phyloP scores from a whole-genome alignment of 2,113 vertebrate genomes.

The Sebastes fasciatus region DNA sequence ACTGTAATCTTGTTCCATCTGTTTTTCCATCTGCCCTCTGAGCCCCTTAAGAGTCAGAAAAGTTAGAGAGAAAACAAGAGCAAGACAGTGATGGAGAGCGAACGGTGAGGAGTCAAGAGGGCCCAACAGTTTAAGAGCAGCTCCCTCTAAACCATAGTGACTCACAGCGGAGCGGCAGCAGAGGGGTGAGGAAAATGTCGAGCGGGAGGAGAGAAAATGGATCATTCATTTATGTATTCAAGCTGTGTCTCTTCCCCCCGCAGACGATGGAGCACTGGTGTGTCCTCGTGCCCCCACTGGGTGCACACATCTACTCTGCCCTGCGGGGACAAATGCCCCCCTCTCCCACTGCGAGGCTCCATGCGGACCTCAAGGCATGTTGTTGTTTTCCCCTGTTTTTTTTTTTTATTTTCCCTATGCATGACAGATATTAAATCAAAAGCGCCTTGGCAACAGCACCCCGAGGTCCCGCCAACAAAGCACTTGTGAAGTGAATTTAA shows the following conservation, averaged over 20 bases:
- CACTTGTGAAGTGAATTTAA: constrained; percentile 72
- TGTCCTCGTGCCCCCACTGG: constrained; percentile 65
- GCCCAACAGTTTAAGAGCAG: constrained; percentile 33
- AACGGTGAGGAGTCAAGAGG: constrained; percentile 41
- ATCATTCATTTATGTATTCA: constrained; percentile 73
- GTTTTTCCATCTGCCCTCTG: constrained; percentile 45
- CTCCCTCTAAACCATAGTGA: constrained; percentile 40
- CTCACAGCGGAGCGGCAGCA: constrained; percentile 36
- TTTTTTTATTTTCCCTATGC: constrained; percentile 34
- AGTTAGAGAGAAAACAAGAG: constrained; percentile 44
- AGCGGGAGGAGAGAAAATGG: constrained; percentile 48
- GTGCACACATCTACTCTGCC: constrained; percentile 62
- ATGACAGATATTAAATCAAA: constrained; percentile 80
- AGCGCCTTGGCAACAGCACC: constrained; percentile 65
- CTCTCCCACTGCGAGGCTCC: constrained; percentile 61
- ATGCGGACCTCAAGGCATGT: constrained; percentile 64
- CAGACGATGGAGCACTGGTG: constrained; percentile 57
- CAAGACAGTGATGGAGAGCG: constrained; percentile 58
- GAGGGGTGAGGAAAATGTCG: constrained; percentile 46
- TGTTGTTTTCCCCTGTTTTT: constrained; percentile 53
- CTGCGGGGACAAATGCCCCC: constrained; percentile 66
- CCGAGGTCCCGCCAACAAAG: constrained; percentile 68
- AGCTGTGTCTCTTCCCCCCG: constrained; percentile 53
- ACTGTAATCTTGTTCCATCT: constrained; percentile 25
- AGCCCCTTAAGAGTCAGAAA: constrained; percentile 47